Conservation (phyloP, 30 jellyfish, hydroid and myxozoan species). For the Sanderia malayensis region DNA sequence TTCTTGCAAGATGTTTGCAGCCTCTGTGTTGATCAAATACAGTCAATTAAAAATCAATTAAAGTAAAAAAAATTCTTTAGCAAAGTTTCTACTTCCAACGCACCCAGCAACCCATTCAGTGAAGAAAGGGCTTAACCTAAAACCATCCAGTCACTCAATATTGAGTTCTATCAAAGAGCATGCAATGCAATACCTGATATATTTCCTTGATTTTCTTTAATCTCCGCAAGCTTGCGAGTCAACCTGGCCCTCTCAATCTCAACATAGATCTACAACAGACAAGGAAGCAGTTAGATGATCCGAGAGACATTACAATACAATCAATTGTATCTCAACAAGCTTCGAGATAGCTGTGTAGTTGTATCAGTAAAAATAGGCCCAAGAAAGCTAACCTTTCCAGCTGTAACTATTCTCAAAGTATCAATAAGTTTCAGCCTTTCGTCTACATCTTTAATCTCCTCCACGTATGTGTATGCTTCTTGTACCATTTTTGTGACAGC, state of each 20-base stretch:
- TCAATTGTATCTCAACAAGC: no score
- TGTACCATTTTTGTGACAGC: constrained; percentile 98
- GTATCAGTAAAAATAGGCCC: no score
- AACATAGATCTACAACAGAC: constrained; percentile 95
- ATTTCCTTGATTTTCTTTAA: constrained; percentile 84
- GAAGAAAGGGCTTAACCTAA: no score
- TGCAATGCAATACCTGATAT: constrained; percentile 88
- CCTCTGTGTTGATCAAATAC: no score
- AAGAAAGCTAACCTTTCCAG: constrained; percentile 81
- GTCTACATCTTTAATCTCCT: constrained; percentile 66
- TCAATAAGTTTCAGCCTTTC: constrained; percentile 78
- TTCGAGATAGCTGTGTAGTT: no score
- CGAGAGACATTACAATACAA: no score
- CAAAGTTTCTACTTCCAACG: no score
- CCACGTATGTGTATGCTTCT: constrained; percentile 92
- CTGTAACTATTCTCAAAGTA: constrained; percentile 87
- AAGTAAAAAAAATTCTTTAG: not conserved
- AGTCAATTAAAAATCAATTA: not conserved
- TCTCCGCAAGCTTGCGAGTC: constrained; percentile 75
- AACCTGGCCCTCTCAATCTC: constrained; percentile 93
- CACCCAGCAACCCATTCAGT: no score
- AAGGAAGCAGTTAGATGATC: no score
- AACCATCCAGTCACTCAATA: no score
- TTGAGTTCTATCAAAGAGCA: no score
- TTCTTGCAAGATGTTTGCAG: constrained; percentile 92